Evolutionary conservation across 2,888 invertebrate species (phyloP), one percentile per base, ranked within the genome.

Genomic region (Noctua janthina): DNA sequence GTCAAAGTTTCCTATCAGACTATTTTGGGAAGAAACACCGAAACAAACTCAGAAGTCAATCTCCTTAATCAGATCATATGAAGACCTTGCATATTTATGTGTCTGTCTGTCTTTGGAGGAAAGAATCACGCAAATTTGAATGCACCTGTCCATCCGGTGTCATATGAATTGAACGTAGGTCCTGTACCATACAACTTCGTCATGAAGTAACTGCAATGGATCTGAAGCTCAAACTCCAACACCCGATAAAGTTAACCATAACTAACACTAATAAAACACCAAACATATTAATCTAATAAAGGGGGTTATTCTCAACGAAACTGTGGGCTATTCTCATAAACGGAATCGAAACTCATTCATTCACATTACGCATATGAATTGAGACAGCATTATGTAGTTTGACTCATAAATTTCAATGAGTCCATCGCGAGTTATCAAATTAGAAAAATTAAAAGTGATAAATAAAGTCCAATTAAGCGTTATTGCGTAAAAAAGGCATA

Each of bases 401-500:
- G 90, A 91, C 84, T 93, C 95, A 96, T 97, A 96, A 96, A 96
- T 96, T 94, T 91, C 94, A 96, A 96, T 96, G 94, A 95, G 93
- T 86, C 77, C 87, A 93, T 92, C 89, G 90, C 90, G 91, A 93
- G 93, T 96, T 95, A 97, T 97, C 96, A 94, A 96, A 97, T 97
- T 96, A 96, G 94, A 96, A 96, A 96, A 96, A 97, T 96, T 97
- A 96, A 96, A 96, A 95, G 95, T 95, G 96, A 96, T 96, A 96
- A 96, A 96, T 96, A 96, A 96, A 95, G 95, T 92, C 94, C 96
- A 96, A 97, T 97, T 96, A 97, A 96, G 93, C 92, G 93, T 97
- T 97, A 97, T 96, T 96, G 96, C 96, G 96, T 97, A 96, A 96
- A 97, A 96, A 96, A 96, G 94, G 96, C 96, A 97, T 97, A 96